phyloP scores from a whole-genome alignment of 2,888 invertebrate genomes.

The Lathronympha strigana region DNA sequence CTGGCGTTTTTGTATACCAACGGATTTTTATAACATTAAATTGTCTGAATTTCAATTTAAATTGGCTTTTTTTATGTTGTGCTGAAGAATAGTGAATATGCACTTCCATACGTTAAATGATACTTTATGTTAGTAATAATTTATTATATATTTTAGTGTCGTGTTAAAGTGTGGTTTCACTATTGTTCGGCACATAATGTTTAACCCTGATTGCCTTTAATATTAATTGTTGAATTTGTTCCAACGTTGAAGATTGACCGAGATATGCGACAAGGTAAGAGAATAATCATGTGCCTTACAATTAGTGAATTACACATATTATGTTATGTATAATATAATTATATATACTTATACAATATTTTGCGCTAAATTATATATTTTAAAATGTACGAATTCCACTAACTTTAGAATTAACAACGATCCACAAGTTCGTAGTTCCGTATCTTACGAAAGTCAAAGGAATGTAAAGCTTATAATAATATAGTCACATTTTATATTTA shows the following conservation, averaged over 20 bases:
- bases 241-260: constrained; percentile 51
- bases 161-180: constrained; percentile 84
- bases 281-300: constrained; percentile 82
- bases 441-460: no score
- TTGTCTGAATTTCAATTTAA: constrained; percentile 56
- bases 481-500: no score
- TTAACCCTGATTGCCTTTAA: constrained; percentile 51
- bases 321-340: neutral
- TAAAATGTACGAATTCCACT: neutral
- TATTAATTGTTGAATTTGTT: constrained; percentile 46
- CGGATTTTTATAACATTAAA: constrained; percentile 72
- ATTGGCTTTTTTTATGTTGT: constrained; percentile 68
- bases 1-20: constrained; percentile 46
- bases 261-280: constrained; percentile 67
- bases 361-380: neutral
- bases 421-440: no score
- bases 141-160: constrained; percentile 53
- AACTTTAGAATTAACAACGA: no score
- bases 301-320: constrained; percentile 58
- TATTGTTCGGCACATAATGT: constrained; percentile 91
- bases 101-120: constrained; percentile 76
- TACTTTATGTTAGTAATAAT: constrained; percentile 47
- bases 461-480: no score
- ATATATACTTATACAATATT: neutral
- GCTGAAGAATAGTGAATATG: constrained; percentile 85